A percentile compares a stretch with the other conserved stretches of the same genome.
These are phyloP conservation scores for Zaprionus africanus DNA, from an alignment of 1,140 invertebrate genomes.

Conservation along the genomic window DNA sequence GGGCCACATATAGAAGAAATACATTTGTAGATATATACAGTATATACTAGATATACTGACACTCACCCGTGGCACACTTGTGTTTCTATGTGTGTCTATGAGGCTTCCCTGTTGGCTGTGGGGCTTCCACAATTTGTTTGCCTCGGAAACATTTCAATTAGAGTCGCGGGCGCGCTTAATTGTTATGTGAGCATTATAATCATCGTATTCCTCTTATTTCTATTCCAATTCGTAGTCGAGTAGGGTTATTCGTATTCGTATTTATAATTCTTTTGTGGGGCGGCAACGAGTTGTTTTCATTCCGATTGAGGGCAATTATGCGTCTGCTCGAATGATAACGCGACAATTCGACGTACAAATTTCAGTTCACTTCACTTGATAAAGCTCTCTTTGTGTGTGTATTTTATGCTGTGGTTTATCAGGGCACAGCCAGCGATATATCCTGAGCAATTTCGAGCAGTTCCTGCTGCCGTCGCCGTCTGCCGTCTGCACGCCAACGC, in stretches of 20 bases:
- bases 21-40: neutral
- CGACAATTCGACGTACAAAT: slow-evolving; percentile 6
- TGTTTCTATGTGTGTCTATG: neutral
- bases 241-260: slow-evolving; percentile 12
- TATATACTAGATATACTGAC: neutral
- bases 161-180: slow-evolving; percentile 63
- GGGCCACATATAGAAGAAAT: neutral
- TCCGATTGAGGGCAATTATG: slow-evolving; percentile 74
- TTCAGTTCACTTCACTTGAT: slow-evolving; percentile 37
- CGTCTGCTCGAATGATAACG: slow-evolving; percentile 54
- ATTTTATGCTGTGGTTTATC: slow-evolving; percentile 19
- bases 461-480: neutral
- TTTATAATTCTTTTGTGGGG: slow-evolving; percentile 37
- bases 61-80: slow-evolving; percentile 1
- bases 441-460: slow-evolving; percentile 14
- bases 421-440: slow-evolving; percentile 19
- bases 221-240: neutral
- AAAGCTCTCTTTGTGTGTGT: slow-evolving; percentile 18
- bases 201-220: slow-evolving; percentile 29
- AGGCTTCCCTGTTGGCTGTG: neutral
- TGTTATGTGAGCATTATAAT: slow-evolving; percentile 41
- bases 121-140: slow-evolving; percentile 32
- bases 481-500: slow-evolving; percentile 54
- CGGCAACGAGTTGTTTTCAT: slow-evolving; percentile 60
- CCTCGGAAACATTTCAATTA: slow-evolving; percentile 71